A percentile compares a stretch with the other conserved stretches of the same genome.
phyloP scores from a whole-genome alignment of 2,888 invertebrate genomes.

The Mamestra brassicae region DNA sequence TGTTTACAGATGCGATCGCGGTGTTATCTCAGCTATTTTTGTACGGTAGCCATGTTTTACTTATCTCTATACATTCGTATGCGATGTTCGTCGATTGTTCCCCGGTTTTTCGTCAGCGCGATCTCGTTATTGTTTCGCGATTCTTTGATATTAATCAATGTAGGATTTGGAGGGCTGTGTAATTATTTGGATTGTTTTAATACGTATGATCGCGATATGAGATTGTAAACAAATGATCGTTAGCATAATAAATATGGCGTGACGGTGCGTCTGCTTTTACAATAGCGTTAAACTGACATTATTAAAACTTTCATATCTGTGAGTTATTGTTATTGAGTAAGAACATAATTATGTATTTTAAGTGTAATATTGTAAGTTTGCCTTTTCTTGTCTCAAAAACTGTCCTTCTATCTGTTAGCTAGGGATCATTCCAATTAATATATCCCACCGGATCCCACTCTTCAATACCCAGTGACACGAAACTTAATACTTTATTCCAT shows the following conservation, averaged over 20 bases:
- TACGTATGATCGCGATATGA: conserved; percentile 68
- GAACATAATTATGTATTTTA: not conserved
- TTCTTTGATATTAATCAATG: conserved; percentile 71
- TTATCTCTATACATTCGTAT: conserved; percentile 84
- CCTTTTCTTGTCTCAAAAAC: not conserved
- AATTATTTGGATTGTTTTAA: conserved; percentile 77
- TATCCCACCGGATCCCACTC: not conserved
- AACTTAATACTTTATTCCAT: conserved; percentile 33
- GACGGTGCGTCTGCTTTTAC: conserved; percentile 44
- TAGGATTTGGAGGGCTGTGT: conserved; percentile 68
- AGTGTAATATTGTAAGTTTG: not conserved
- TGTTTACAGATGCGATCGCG: conserved; percentile 88
- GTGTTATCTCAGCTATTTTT: conserved; percentile 87
- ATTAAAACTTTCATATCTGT: conserved; percentile 48
- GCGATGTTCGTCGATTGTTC: conserved; percentile 83
- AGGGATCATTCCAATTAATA: not conserved
- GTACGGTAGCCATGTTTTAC: conserved; percentile 87
- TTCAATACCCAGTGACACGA: not conserved
- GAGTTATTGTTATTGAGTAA: conserved; percentile 25
- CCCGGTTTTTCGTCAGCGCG: conserved; percentile 82
- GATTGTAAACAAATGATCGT: conserved; percentile 62
- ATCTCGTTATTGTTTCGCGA: conserved; percentile 74
- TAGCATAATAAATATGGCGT: conserved; percentile 59
- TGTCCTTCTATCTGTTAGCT: not conserved
- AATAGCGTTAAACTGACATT: conserved; percentile 37